Percentiles rank a stretch among this genome's conserved stretches.
These are phyloP conservation scores for Acanthiza pusilla DNA, from an alignment of 2,797 vertebrate species.

Conservation along the genomic window DNA sequence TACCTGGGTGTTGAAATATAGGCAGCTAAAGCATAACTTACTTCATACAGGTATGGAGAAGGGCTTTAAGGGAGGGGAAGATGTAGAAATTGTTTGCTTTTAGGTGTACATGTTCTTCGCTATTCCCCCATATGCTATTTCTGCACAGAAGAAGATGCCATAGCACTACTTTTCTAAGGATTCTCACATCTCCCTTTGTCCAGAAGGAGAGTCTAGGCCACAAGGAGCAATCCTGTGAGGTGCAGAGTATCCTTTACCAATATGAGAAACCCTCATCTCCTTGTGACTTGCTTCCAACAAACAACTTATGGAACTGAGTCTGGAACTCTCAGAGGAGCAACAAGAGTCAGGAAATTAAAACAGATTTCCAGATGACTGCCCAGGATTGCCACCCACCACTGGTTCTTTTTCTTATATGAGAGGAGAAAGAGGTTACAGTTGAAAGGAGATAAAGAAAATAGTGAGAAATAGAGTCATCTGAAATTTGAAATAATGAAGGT, in stretches of 20 bases:
- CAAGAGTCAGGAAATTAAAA: neutral
- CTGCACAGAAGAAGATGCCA: neutral
- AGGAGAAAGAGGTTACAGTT: neutral
- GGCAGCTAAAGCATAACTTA: neutral
- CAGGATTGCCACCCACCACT: neutral
- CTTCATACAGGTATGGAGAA: neutral
- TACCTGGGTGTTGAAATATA: neutral
- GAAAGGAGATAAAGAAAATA: neutral
- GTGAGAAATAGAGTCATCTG: neutral
- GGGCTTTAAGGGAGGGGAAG: neutral
- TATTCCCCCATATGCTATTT: neutral
- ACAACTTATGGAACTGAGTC: neutral
- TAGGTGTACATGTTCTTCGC: neutral
- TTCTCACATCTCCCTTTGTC: neutral
- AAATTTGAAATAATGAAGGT: constrained; percentile 17
- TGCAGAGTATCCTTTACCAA: neutral
- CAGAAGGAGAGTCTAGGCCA: neutral
- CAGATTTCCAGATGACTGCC: neutral
- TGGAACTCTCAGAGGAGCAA: neutral
- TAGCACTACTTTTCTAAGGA: neutral
- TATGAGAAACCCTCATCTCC: neutral
- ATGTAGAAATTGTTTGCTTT: neutral
- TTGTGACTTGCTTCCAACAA: neutral
- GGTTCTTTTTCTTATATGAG: neutral
- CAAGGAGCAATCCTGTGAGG: neutral